phyloP scores from a whole-genome alignment of 2,888 invertebrate genomes.

The Parnassius smintheus region DNA sequence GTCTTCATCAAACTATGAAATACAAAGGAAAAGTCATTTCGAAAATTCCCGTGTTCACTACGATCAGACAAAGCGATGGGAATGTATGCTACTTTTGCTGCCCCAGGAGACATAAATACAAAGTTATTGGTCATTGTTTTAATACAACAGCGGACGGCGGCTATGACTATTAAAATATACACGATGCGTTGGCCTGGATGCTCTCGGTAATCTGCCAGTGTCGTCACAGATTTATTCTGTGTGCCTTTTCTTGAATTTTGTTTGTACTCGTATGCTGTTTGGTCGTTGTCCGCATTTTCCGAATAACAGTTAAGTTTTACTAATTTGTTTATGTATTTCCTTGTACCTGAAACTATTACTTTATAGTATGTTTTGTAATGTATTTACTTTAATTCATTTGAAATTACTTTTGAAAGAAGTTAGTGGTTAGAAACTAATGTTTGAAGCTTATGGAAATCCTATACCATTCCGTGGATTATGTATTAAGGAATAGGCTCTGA shows the following conservation, averaged over 20 bases:
- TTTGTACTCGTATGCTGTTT: no score
- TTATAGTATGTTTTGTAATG: no score
- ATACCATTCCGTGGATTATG: no score
- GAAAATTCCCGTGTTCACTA: constrained; percentile 6
- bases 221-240: constrained; percentile 40
- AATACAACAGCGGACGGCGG: constrained; percentile 58
- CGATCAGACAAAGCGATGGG: constrained; percentile 32
- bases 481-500: no score
- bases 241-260: constrained; percentile 13
- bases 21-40: constrained; percentile 15
- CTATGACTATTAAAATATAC: constrained; percentile 64
- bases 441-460: no score
- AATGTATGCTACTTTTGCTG: constrained; percentile 45
- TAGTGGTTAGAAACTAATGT: no score
- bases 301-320: no score
- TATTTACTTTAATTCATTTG: no score
- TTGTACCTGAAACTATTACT: no score
- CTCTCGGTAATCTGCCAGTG: constrained; percentile 43
- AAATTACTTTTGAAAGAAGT: no score
- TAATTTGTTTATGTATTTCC: no score
- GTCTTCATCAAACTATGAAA: background rate
- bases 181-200: constrained; percentile 60
- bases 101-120: constrained; percentile 66
- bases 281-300: no score
- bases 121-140: constrained; percentile 76